Base-by-base conservation (phyloP, 37 sponge, comb jelly and placozoan genomes). In the Crambe crambe region DNA sequence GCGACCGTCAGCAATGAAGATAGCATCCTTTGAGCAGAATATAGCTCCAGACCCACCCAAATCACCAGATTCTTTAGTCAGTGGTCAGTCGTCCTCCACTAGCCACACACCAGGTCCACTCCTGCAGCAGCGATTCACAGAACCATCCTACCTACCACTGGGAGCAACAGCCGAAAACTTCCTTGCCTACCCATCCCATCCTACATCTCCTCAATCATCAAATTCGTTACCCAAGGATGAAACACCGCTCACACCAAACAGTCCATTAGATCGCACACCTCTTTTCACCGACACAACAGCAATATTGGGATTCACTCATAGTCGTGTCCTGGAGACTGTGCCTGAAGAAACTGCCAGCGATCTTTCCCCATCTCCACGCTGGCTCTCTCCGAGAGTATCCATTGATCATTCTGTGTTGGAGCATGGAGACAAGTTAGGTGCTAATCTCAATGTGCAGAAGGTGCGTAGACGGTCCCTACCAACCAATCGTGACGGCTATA, bases 301-400 rank as follows among this genome's bases (percentile, higher is more conserved):
- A 2, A 36, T 77, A 23, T 30, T 56, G 12, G 66, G 63, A n/a
- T 63, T 73, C 29, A 32, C 56, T 18, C 56, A 25, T 20, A 60
- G 39, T 37, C 68, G 41, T 8, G 21, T 29, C 10, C 70, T 92
- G 58, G 93, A 92, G 26, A 84, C 93, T 37, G 93, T 92, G 12
- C 71, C 76, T 0, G 93, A 92, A 36, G 93, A 92, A 58, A 92
- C 93, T n/a, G 93, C 85, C 29, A 92, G 89, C 38, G 87, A 92
- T 40, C 67, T 92, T 29, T 92, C 93, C n/a, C 85, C 93, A 0
- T 79, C 81, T 17, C 93, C 93, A 1, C 56, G 89, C 20, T 73
- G 73, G 75, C 23, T 80, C 34, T 92, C 93, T n/a, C 93, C 93
- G 20, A 76, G 81, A 0, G 76, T 82, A 9, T 92, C 93, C 37